Conservation (phyloP, 2,888 invertebrate species). For the Nudaria mundana region DNA sequence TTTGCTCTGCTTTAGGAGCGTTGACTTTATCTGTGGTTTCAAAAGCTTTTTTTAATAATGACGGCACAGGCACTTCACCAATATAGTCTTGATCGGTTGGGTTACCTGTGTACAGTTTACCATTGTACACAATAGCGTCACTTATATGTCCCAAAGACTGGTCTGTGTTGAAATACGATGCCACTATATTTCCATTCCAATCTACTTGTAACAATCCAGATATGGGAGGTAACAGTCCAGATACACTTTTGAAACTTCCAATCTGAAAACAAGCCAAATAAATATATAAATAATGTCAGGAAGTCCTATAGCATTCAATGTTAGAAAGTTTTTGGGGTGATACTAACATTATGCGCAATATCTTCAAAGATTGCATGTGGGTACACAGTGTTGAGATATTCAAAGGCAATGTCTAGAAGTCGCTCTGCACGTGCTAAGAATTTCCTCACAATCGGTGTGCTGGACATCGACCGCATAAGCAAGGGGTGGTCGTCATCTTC, state of each 20-base stretch:
- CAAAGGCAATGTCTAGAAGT: conserved; percentile 83
- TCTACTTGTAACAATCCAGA: conserved; percentile 84
- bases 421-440: conserved; percentile 82
- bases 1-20: conserved; percentile 13
- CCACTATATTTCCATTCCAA: conserved; percentile 86
- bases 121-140: conserved; percentile 85
- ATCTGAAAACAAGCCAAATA: conserved; percentile 77
- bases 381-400: conserved; percentile 81
- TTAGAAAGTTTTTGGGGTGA: no score
- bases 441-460: conserved; percentile 84
- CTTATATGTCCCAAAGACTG: conserved; percentile 77
- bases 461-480: conserved; percentile 75
- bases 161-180: conserved; percentile 84
- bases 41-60: conserved; percentile 68
- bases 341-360: conserved; percentile 81
- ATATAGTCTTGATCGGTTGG: conserved; percentile 85
- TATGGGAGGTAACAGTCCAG: conserved; percentile 58
- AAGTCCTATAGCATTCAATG: no score
- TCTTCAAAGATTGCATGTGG: conserved; percentile 84
- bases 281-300: no score
- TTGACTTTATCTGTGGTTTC: conserved; percentile 18
- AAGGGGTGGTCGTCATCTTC: conserved; percentile 82
- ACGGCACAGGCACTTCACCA: conserved; percentile 82
- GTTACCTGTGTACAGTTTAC: conserved; percentile 84
- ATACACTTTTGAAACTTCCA: conserved; percentile 82